These are phyloP conservation scores for Greenwoodochromis staneri DNA, from an alignment of 2,113 vertebrate genomes.

Conservation along the genomic window DNA sequence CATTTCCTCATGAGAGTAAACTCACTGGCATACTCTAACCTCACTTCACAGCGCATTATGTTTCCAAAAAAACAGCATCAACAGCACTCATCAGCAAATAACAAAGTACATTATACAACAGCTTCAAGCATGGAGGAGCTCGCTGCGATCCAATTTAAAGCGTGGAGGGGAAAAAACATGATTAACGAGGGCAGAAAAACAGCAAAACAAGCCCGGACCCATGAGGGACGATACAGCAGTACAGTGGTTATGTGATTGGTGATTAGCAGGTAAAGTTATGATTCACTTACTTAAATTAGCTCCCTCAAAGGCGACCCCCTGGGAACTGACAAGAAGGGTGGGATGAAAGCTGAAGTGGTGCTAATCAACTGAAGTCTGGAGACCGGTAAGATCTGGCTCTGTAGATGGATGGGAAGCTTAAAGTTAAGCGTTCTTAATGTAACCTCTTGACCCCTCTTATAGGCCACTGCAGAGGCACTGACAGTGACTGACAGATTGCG, in stretches of 20 bases:
- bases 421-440: background rate
- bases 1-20: background rate
- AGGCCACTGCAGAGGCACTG: background rate
- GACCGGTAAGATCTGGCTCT: background rate
- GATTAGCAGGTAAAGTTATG: constrained; percentile 53
- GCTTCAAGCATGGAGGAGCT: constrained; percentile 1
- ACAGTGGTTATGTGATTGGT: background rate
- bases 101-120: constrained; percentile 29
- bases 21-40: background rate
- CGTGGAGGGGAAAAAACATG: background rate
- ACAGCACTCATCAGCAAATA: constrained; percentile 14
- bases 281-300: constrained; percentile 56
- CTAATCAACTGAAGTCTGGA: constrained; percentile 30
- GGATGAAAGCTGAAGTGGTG: constrained; percentile 15
- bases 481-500: background rate
- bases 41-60: background rate
- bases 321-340: background rate
- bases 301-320: constrained; percentile 4
- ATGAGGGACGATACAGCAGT: background rate
- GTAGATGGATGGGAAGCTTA: background rate
- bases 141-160: constrained; percentile 11
- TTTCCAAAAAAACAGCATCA: constrained; percentile 2
- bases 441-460: background rate
- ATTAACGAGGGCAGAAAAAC: constrained; percentile 22
- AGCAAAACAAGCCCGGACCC: constrained; percentile 25